Evolutionary conservation across 2,797 vertebrate species (phyloP), one percentile per base, ranked within the genome.

Genomic region (Sebastes minor): DNA sequence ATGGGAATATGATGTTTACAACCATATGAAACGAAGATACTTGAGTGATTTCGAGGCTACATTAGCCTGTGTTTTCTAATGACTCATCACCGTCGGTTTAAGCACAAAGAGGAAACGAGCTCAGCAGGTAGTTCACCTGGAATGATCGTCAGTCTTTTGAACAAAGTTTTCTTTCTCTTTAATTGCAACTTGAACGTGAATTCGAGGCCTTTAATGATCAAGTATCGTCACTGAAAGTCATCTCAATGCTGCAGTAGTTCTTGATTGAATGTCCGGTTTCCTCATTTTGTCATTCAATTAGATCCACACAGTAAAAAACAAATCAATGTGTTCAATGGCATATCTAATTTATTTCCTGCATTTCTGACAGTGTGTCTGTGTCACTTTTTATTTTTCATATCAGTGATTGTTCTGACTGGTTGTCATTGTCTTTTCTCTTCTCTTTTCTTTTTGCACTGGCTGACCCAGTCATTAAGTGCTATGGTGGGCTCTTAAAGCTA

Each of bases 41-140:
- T 18, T 62, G 4, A 16, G n/a, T 61, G 33, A 35, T 6, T 3
- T 8, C 3, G 62, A 62, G 32, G 32, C 6, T 35, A 2, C 8
- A 1, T 57, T n/a, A 25, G 71, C 61, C 32, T 42, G 14, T 71
- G 27, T 67, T 12, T 71, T 59, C 20, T 52, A 35, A 32, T 16
- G 20, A 63, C 57, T 71, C 38, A 1, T 55, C 55, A 25, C 8
- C 20, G 8, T 38, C 27, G 28, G 42, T 71, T 76, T 38, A 83
- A 91, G 84, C 89, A 90, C 89, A 89, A 85, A 10, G n/a, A 80
- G 59, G n/a, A 14, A 71, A 59, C 9, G 2, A 74, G 23, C 38
- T 69, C 52, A 8, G 49, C 49, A 6, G 38, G 52, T 59, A 4
- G 8, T 4, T 63, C 59, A 52, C n/a, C 38, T 49, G 68, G 0